A percentile compares a stretch with the other conserved stretches of the same genome.
Evolutionary conservation across 2,888 invertebrate species (phyloP).

Genomic region (Ornithoptera priamus): DNA sequence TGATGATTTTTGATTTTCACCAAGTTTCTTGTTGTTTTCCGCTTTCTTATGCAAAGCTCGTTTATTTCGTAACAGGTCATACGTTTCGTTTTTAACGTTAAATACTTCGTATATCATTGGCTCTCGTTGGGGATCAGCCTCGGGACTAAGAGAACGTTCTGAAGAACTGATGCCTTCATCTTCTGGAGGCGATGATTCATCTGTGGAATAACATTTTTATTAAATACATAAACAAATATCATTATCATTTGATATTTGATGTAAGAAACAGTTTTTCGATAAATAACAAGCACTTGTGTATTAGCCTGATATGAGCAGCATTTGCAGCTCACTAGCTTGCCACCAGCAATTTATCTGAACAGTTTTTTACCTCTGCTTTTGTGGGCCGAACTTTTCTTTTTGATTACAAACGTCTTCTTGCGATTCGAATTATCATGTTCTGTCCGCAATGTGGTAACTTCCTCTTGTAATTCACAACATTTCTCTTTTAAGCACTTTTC

Average conservation of each 20-base stretch:
- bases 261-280: neutral
- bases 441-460: constrained; percentile 82
- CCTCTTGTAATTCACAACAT: constrained; percentile 87
- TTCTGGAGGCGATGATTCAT: constrained; percentile 88
- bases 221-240: neutral
- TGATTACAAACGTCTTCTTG: constrained; percentile 72
- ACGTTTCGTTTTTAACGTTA: constrained; percentile 80
- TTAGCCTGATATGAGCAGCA: too few relatives aligned
- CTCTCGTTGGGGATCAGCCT: constrained; percentile 82
- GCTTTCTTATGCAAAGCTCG: constrained; percentile 65
- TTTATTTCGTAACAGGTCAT: constrained; percentile 70
- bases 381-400: constrained; percentile 71
- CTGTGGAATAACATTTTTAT: constrained; percentile 53
- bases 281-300: too few relatives aligned
- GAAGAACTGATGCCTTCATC: constrained; percentile 94
- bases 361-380: constrained; percentile 66
- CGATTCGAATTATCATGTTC: constrained; percentile 72
- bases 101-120: constrained; percentile 82
- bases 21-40: constrained; percentile 54
- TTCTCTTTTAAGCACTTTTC: constrained; percentile 88
- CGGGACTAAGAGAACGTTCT: constrained; percentile 88
- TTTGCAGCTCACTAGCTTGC: too few relatives aligned
- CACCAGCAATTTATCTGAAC: too few relatives aligned
- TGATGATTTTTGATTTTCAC: constrained; percentile 62
- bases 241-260: neutral